A percentile compares a stretch with the other conserved stretches of the same genome.
These are phyloP conservation scores for Rhagophthalmus giganteus DNA, from an alignment of 2,888 invertebrate genomes.

Conservation along the genomic window DNA sequence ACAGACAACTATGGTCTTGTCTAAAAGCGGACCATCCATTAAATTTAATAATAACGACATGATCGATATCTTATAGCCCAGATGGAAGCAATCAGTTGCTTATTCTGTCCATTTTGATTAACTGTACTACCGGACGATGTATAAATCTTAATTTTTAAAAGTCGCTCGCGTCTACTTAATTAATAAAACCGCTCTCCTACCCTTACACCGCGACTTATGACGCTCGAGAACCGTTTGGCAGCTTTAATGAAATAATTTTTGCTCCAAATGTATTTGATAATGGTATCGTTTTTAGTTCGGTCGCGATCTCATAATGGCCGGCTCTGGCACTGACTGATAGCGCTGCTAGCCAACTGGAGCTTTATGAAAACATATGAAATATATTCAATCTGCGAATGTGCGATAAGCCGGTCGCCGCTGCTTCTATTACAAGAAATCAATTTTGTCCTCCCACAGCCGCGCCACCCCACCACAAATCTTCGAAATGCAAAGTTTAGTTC, in stretches of 20 bases:
- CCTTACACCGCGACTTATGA: too few species aligned
- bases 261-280: constrained; percentile 34
- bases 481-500: constrained; percentile 24
- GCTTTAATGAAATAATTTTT: constrained; percentile 31
- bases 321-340: constrained; percentile 52
- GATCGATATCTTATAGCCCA: constrained; percentile 26
- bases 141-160: background rate
- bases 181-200: too few species aligned
- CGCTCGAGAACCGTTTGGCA: constrained; percentile 19
- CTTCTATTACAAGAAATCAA: constrained; percentile 51
- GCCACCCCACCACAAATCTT: constrained; percentile 27
- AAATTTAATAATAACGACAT: constrained; percentile 32
- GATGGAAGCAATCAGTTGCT: constrained; percentile 16
- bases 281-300: constrained; percentile 36
- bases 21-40: constrained; percentile 34
- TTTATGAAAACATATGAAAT: constrained; percentile 65
- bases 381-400: constrained; percentile 69
- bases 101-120: constrained; percentile 14
- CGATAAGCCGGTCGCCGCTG: constrained; percentile 60
- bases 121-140: background rate
- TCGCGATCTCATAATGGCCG: constrained; percentile 40
- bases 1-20: constrained; percentile 32
- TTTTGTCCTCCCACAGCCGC: constrained; percentile 37
- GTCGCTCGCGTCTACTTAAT: too few species aligned
- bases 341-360: constrained; percentile 46